phyloP scores from a whole-genome alignment of 2,888 invertebrate species.

The Protonemura montana region DNA sequence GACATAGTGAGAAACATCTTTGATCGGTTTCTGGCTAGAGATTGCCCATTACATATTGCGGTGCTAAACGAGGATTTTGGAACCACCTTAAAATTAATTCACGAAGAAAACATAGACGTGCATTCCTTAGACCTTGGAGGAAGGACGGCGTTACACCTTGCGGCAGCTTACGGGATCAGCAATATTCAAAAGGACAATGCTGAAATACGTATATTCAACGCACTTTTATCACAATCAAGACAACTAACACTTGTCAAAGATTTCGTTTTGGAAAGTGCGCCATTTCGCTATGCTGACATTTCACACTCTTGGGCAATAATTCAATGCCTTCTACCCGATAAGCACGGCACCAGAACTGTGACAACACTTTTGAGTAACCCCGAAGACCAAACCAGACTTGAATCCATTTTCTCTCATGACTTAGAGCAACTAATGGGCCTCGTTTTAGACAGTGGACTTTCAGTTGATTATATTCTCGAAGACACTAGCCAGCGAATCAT shows the following conservation, averaged over 20 bases:
- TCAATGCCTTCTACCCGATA: neutral
- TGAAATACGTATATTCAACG: no score
- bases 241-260: no score
- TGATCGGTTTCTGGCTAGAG: neutral
- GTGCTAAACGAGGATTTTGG: neutral
- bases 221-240: no score
- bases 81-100: neutral
- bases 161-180: slow-evolving; percentile 1
- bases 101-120: neutral
- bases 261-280: neutral
- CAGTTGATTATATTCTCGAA: neutral
- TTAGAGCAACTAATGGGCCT: neutral
- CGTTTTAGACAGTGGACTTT: neutral
- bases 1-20: neutral
- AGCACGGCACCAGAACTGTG: neutral
- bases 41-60: neutral
- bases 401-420: neutral
- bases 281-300: neutral
- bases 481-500: neutral
- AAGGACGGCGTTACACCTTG: slow-evolving; percentile 42
- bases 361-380: neutral
- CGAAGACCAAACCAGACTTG: slow-evolving; percentile 3
- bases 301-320: neutral
- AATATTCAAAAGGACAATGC: no score
- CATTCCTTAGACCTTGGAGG: slow-evolving; percentile 40